Evolutionary conservation across 2,888 invertebrate genomes (phyloP), one percentile per base, ranked within the genome.

Genomic region (Eupsilia transversa): DNA sequence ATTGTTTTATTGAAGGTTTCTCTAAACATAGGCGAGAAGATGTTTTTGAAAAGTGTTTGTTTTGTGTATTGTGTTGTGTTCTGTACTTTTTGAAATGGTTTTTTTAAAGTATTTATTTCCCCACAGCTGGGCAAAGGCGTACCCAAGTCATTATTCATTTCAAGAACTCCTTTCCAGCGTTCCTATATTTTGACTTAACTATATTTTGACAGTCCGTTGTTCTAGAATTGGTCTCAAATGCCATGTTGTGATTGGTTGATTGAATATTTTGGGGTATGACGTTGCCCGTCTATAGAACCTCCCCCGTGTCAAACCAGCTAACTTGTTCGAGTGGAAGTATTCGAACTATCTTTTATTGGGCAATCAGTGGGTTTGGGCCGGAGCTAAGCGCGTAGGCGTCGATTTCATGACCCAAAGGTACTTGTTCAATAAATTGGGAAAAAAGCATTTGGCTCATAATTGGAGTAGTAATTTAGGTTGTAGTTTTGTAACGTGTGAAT

Each of bases 331-430:
- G 83, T 82, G 74, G 85, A 89, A 87, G 85, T 87, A 91, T 89
- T 89, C 85, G 75, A 88, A 89, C 85, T 88, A 88, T 89, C 89
- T 86, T 87, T 88, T 81, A 85, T 88, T 89, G 74, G 81, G 88
- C 77, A 89, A 91, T 75, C 70, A 60, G 79, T 84, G 80, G 76
- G 80, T 75, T 87, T 84, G 66, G 76, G 72, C 79, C 73, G 35
- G 75, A 65, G 73, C 61, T 68, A 73, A 70, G 54, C 41, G 75
- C 38, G 81, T 85, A 76, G 86, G 84, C 77, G 83, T 76, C 56
- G 38, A 72, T 80, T 82, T 84, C 80, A 82, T 67, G 80, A 80
- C 77, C 78, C 27, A 75, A 71, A 77, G 46, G 56, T 77, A 74
- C 61, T 66, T 35, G 77, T 68, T 49, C 17, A 43, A 60, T 75